Evolutionary conservation across 2,113 vertebrate species (phyloP), one percentile per base, ranked within the genome.

Genomic region (Pogona vitticeps): DNA sequence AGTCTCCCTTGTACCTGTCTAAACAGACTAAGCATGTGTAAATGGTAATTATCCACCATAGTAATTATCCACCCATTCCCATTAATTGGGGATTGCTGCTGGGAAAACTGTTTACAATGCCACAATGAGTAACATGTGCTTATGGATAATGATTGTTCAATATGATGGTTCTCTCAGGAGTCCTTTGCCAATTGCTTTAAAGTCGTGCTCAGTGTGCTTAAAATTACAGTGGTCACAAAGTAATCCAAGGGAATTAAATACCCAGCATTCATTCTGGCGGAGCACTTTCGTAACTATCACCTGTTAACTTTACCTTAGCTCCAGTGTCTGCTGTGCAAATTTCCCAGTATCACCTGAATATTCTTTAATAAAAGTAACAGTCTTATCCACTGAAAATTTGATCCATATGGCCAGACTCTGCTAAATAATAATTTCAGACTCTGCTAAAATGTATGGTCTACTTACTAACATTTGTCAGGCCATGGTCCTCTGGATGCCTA

Each of bases 221-320:
- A 75, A 88, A 88, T 80, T 88, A 88, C 61, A 67, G 33, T 88
- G 59, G 42, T 42, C 71, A 58, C 36, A 75, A 85, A 80, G 46
- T 2, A 0, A 38, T 77, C 71, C 72, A 1, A 63, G 12, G 61
- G 42, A 88, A 88, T 88, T 73, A 83, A 2, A 0, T 18, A 40
- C 3, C 86, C 82, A 59, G 70, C 71, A 76, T 76, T 76, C 72
- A 76, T 56, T 76, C 76, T 76, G 70, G 59, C 20, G 23, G 78
- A 23, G 46, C n/a, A 67, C 59, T 81, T 81, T 86, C 36, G 59
- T 75, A 80, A n/a, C 31, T 21, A 56, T 75, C 26, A 17, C 17
- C 38, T 76, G 33, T 63, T 59, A 52, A 65, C 13, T 2, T 83
- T 33, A 46, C 42, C 65, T 68, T 77, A 86, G 20, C 68, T 46